These are phyloP conservation scores for Sisor rabdophorus DNA, from an alignment of 2,113 vertebrate species.

Conservation along the genomic window DNA sequence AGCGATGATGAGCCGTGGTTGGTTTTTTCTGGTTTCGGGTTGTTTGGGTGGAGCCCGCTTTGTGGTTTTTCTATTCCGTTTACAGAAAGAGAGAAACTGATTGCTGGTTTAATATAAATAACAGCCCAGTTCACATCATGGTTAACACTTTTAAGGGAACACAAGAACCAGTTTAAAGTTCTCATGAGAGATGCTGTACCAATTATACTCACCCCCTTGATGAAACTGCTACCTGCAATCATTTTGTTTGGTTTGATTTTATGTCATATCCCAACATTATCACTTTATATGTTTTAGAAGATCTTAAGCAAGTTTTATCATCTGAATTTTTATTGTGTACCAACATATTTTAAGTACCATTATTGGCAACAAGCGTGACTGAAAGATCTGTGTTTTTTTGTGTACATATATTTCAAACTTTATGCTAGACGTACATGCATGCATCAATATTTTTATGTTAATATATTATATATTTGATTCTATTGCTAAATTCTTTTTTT, in stretches of 20 bases:
- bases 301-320: not conserved
- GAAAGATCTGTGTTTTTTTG: slow-evolving; percentile 80
- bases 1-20: slow-evolving; percentile 30
- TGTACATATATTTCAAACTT: too few species aligned
- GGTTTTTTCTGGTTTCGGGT: slow-evolving; percentile 47
- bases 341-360: slow-evolving; percentile 52
- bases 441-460: not conserved
- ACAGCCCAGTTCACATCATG: slow-evolving; percentile 58
- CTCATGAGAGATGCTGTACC: slow-evolving; percentile 59
- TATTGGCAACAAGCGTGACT: slow-evolving; percentile 65
- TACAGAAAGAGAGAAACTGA: slow-evolving; percentile 66
- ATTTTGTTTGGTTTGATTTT: slow-evolving; percentile 28
- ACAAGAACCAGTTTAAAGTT: slow-evolving; percentile 64
- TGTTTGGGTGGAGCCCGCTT: slow-evolving; percentile 49
- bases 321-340: not conserved
- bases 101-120: slow-evolving; percentile 57
- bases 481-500: not conserved
- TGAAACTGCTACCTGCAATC: slow-evolving; percentile 31
- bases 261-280: not conserved
- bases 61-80: slow-evolving; percentile 53
- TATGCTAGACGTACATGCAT: not conserved
- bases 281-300: slow-evolving; percentile 48
- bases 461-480: not conserved
- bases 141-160: slow-evolving; percentile 76
- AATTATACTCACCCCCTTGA: not conserved